phyloP scores from a whole-genome alignment of 2,113 vertebrate species.

The Hemibagrus wyckioides region DNA sequence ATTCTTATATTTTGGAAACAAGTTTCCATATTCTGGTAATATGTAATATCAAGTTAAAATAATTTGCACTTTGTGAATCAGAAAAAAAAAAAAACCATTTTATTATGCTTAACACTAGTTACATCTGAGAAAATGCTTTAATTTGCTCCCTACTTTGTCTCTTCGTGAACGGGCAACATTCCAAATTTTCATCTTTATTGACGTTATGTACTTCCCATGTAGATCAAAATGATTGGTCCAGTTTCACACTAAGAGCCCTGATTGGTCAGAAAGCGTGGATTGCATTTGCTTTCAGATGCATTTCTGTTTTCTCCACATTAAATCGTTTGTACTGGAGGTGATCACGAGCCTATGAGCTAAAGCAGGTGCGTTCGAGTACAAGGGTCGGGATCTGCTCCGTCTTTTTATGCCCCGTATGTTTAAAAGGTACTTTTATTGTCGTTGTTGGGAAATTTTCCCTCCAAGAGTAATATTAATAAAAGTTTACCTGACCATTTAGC shows the following conservation, averaged over 20 bases:
- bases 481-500: constrained; percentile 8
- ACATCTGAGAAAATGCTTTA: constrained; percentile 65
- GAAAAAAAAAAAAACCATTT: constrained; percentile 54
- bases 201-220: neutral
- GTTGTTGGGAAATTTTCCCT: neutral
- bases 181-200: neutral
- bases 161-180: neutral
- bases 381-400: neutral
- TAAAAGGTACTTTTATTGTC: constrained; percentile 31
- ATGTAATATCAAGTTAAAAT: constrained; percentile 65
- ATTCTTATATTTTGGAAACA: constrained; percentile 58
- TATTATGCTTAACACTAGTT: constrained; percentile 70
- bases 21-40: constrained; percentile 63
- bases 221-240: neutral
- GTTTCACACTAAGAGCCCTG: neutral
- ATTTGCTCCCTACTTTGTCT: constrained; percentile 36
- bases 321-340: neutral
- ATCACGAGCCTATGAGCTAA: neutral
- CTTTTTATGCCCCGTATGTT: neutral
- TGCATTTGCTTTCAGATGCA: neutral
- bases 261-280: neutral
- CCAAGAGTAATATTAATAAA: constrained; percentile 16
- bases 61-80: constrained; percentile 78
- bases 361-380: neutral
- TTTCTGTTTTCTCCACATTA: neutral